Percentiles rank a stretch among this genome's conserved stretches.
Evolutionary conservation across 2,888 invertebrate genomes (phyloP).

Genomic region (Drosophila melanocephala): DNA sequence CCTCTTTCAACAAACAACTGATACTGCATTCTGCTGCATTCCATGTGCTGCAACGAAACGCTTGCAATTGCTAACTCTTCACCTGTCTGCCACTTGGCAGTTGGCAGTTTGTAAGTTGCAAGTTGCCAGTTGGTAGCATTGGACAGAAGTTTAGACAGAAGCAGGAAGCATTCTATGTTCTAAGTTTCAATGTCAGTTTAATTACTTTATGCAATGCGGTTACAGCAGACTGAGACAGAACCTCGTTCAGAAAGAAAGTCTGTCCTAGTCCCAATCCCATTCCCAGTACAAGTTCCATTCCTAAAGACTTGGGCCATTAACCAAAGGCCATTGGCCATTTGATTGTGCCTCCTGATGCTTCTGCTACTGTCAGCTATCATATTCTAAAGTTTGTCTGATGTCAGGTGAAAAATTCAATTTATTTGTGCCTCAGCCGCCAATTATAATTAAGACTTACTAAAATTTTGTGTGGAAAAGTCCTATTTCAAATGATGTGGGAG

Average conservation of each 20-base stretch:
- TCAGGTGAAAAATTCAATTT: conserved; percentile 49
- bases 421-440: conserved; percentile 31
- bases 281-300: not conserved
- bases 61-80: conserved; percentile 75
- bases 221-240: conserved; percentile 50
- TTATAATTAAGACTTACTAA: conserved; percentile 26
- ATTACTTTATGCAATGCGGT: conserved; percentile 77
- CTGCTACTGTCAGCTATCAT: conserved; percentile 44
- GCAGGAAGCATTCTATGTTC: conserved; percentile 81
- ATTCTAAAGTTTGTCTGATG: conserved; percentile 25
- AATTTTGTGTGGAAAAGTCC: conserved; percentile 19
- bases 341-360: conserved; percentile 9
- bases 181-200: conserved; percentile 81
- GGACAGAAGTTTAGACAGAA: conserved; percentile 67
- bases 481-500: conserved; percentile 31
- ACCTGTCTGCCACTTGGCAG: conserved; percentile 55
- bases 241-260: conserved; percentile 5
- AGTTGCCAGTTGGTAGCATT: conserved; percentile 49
- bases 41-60: conserved; percentile 61
- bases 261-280: not conserved
- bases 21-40: conserved; percentile 78
- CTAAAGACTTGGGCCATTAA: conserved; percentile 61
- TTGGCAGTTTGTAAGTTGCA: conserved; percentile 23
- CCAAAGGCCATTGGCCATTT: conserved; percentile 65
- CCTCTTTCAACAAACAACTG: conserved; percentile 39